Percentiles rank a stretch among this genome's conserved stretches.
phyloP scores from a whole-genome alignment of 1,140 invertebrate genomes.

The Oryctes rhinoceros region DNA sequence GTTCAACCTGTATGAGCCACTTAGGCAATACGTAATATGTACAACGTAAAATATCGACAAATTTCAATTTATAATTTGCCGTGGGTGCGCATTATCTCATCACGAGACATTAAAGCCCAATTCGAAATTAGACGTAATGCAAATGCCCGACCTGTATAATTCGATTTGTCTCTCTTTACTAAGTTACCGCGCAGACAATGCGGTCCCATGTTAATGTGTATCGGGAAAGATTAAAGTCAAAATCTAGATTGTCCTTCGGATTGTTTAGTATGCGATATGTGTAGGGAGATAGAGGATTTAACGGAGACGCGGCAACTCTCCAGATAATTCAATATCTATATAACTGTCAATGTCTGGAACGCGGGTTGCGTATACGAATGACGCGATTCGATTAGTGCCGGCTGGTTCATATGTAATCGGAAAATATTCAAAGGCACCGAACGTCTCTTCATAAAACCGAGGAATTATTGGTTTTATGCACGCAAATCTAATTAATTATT shows the following conservation, averaged over 20 bases:
- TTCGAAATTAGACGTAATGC: not conserved
- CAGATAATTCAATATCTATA: slow-evolving; percentile 16
- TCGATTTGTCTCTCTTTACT: not conserved
- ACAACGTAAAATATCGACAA: not conserved
- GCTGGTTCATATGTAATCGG: not conserved
- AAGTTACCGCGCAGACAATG: not conserved
- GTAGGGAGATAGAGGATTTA: not conserved
- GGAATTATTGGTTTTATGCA: slow-evolving; percentile 14
- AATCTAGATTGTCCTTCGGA: not conserved
- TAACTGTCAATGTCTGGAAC: slow-evolving; percentile 25
- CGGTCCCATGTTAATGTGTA: not conserved
- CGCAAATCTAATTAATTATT: not conserved
- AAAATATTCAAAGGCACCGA: not conserved
- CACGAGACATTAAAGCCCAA: not conserved
- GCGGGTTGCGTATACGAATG: slow-evolving; percentile 10
- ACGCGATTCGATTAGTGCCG: not conserved
- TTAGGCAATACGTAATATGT: not conserved
- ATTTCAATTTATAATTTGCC: not conserved
- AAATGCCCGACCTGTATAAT: not conserved
- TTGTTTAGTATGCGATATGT: not conserved
- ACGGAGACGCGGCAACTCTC: not conserved
- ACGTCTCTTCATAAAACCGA: not conserved
- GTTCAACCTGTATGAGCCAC: no score
- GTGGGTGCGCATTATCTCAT: no score
- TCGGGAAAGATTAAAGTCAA: slow-evolving; percentile 22